Base-by-base conservation (phyloP, 1,140 invertebrate species). In the Mizuhopecten yessoensis region DNA sequence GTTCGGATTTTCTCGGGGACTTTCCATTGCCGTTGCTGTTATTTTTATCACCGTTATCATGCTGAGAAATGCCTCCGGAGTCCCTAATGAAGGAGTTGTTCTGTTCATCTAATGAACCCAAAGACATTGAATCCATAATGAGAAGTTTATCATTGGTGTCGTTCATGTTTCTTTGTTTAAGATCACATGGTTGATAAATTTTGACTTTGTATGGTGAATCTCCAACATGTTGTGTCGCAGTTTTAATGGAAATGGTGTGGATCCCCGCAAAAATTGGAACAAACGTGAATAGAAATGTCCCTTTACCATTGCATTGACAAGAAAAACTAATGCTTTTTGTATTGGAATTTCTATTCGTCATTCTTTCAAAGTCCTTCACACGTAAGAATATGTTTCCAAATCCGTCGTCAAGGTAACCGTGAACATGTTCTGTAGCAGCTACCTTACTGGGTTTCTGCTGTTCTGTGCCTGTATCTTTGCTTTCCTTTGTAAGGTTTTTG, bases 141-240 rank as follows among this genome's bases (percentile, higher is more conserved):
- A 93, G 75, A 0, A 92, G 86, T 34, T 93, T 93, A 34, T 93
- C 94, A n/a, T 87, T 90, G 0, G 91, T 49, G n/a, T 91, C 92
- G 49, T 34, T 88, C 9, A 89, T 91, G 20, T 33, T 86, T 87
- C 88, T 87, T 87, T 87, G 57, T 0, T 42, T 92, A 0, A 90
- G 20, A 75, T 91, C 91, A 39, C 88, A 75, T 88, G 87, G 91
- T 45, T 91, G 89, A 75, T 91, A 92, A 33, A 96, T 94, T 87
- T 95, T 95, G 2, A 95, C 93, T 45, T 94, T 93, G 87, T 95
- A 96, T 23, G 96, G 95, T 36, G 95, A 95, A 0, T 94, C 95
- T 17, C 94, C 89, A 9, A 96, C 94, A 88, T 95, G 92, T 34
- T 90, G 89, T 15, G 94, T 94, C 34, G 94, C 93, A 87, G 93